Percentiles rank a stretch among this genome's conserved stretches.
Evolutionary conservation across 2,888 invertebrate species (phyloP).

Genomic region (Parapristionchus giblindavisi): DNA sequence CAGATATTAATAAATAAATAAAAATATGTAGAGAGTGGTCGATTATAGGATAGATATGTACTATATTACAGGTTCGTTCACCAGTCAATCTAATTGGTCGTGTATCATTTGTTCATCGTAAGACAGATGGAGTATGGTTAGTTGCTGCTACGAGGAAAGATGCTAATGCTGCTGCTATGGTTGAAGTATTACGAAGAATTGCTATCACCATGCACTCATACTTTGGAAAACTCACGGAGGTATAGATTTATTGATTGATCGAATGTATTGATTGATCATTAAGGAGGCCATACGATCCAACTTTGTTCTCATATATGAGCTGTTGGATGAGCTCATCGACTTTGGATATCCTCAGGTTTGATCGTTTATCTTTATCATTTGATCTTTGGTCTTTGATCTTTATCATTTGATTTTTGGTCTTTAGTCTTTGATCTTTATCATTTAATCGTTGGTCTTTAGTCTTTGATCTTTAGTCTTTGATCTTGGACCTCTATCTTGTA

Average conservation of each 20-base stretch:
- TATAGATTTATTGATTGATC: neutral
- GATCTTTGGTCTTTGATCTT: no score
- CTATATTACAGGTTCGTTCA: conserved; percentile 83
- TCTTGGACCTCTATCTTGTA: neutral
- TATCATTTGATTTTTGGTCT: no score
- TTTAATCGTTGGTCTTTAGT: no score
- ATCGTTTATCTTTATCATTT: neutral
- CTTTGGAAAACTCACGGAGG: conserved; percentile 96
- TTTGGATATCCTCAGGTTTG: conserved; percentile 41
- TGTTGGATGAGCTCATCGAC: conserved; percentile 81
- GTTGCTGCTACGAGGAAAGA: conserved; percentile 90
- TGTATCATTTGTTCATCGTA: conserved; percentile 98
- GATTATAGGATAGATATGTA: no score
- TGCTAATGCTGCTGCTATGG: conserved; percentile 96
- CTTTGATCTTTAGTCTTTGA: no score
- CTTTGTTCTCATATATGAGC: conserved; percentile 98
- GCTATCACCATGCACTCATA: conserved; percentile 94
- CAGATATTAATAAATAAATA: no score
- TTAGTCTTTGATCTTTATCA: no score
- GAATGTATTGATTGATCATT: neutral
- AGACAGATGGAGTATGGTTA: conserved; percentile 97
- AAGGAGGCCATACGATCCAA: conserved; percentile 97
- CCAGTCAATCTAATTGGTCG: conserved; percentile 98
- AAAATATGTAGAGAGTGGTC: neutral
- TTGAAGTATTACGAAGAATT: conserved; percentile 93